phyloP scores from a whole-genome alignment of 1,140 invertebrate species.

The Bombus superbus region DNA sequence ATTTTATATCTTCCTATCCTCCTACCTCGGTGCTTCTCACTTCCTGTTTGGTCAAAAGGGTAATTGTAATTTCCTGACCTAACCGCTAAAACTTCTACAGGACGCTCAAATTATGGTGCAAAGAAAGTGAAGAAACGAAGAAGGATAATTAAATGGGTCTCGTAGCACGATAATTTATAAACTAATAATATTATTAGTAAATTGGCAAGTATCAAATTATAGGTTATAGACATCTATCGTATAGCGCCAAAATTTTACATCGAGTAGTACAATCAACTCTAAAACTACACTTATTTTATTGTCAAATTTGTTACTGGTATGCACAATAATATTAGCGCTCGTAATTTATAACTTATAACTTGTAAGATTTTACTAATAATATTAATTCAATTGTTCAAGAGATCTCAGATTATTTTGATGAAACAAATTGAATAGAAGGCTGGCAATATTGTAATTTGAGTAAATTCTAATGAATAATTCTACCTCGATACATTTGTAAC shows the following conservation, averaged over 20 bases:
- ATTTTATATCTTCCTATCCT: slow-evolving; percentile 50
- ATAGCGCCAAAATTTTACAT: no score
- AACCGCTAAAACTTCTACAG: background rate
- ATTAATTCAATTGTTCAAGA: no score
- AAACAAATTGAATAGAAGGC: background rate
- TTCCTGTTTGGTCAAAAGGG: slow-evolving; percentile 26
- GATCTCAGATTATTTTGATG: no score
- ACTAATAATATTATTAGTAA: background rate
- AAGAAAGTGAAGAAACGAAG: background rate
- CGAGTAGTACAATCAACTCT: background rate
- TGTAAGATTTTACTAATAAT: background rate
- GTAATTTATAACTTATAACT: background rate
- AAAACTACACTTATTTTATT: no score
- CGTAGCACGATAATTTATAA: background rate
- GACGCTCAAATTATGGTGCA: background rate
- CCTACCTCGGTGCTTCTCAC: slow-evolving; percentile 19
- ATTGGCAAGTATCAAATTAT: background rate
- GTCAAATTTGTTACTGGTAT: no score
- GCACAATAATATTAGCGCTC: background rate
- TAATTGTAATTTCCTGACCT: slow-evolving; percentile 44
- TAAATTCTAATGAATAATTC: background rate
- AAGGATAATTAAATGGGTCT: background rate
- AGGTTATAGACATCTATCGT: background rate
- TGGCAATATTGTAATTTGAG: no score
- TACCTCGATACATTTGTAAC: background rate